These are phyloP conservation scores for Schizaphis graminum DNA, from an alignment of 2,888 invertebrate species.

Conservation along the genomic window DNA sequence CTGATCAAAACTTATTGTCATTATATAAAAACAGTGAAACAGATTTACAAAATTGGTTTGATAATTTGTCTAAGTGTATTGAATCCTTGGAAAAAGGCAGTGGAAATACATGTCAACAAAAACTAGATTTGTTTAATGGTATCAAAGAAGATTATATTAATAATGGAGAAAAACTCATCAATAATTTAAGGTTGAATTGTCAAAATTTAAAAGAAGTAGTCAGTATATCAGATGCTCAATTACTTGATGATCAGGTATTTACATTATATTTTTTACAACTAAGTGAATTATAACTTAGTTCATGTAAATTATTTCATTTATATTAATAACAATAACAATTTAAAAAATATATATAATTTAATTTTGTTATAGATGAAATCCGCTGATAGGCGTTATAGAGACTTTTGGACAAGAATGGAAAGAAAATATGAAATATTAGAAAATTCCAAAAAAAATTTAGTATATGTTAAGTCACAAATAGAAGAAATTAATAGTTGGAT, in stretches of 20 bases:
- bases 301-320: not conserved
- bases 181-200: slow-evolving; percentile 79
- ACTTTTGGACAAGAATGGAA: slow-evolving; percentile 86
- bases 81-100: slow-evolving; percentile 88
- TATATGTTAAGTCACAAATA: slow-evolving; percentile 72
- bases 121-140: slow-evolving; percentile 81
- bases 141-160: slow-evolving; percentile 82
- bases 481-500: slow-evolving; percentile 65
- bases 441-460: slow-evolving; percentile 86
- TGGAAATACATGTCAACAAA: slow-evolving; percentile 85
- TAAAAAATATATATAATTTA: slow-evolving; percentile 17
- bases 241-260: slow-evolving; percentile 85
- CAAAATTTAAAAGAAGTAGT: slow-evolving; percentile 83
- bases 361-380: slow-evolving; percentile 78
- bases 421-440: slow-evolving; percentile 87
- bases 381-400: slow-evolving; percentile 86
- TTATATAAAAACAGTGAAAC: slow-evolving; percentile 83
- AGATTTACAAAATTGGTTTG: slow-evolving; percentile 86
- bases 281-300: not conserved
- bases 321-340: not conserved
- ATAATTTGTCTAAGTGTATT: slow-evolving; percentile 83
- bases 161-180: slow-evolving; percentile 80
- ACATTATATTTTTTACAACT: not conserved
- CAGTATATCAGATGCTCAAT: slow-evolving; percentile 89
- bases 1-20: slow-evolving; percentile 82